Conservation (phyloP, 2,797 vertebrate species). For the Cryptoprocta ferox region DNA sequence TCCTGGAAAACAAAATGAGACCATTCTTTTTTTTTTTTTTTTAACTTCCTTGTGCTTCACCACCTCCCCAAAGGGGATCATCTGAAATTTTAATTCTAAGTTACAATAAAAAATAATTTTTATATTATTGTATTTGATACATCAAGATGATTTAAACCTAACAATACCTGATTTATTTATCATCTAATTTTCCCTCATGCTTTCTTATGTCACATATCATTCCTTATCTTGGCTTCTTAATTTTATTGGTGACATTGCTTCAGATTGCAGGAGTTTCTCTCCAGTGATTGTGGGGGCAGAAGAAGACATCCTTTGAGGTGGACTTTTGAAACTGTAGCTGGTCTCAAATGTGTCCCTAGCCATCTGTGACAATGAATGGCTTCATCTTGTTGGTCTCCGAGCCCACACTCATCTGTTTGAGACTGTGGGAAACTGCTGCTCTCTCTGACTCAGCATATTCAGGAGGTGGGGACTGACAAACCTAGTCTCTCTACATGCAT, state of each 20-base stretch:
- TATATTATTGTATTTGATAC: background rate
- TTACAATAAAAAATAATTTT: slow-evolving; percentile 10
- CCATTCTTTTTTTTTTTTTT: background rate
- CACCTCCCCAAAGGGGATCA: background rate
- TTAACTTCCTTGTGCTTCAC: slow-evolving; percentile 15
- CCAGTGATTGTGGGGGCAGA: background rate
- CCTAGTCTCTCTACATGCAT: background rate
- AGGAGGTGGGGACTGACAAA: background rate
- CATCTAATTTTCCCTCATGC: background rate
- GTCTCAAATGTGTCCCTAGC: background rate
- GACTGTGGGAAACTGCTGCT: background rate
- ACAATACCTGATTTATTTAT: background rate
- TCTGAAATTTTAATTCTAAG: slow-evolving; percentile 25
- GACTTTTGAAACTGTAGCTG: background rate
- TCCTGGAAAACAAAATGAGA: background rate
- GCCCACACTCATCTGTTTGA: background rate
- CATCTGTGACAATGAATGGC: background rate
- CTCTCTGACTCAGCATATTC: background rate
- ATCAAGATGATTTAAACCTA: background rate
- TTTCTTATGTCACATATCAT: background rate
- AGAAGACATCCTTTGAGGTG: background rate
- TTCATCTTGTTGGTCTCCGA: background rate
- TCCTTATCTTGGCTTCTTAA: background rate
- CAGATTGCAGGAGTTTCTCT: background rate
- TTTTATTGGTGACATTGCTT: background rate